A percentile compares a stretch with the other conserved stretches of the same genome.
These are phyloP conservation scores for Porites evermanni DNA, from an alignment of 92 coral and sea anemone genomes.

Conservation along the genomic window DNA sequence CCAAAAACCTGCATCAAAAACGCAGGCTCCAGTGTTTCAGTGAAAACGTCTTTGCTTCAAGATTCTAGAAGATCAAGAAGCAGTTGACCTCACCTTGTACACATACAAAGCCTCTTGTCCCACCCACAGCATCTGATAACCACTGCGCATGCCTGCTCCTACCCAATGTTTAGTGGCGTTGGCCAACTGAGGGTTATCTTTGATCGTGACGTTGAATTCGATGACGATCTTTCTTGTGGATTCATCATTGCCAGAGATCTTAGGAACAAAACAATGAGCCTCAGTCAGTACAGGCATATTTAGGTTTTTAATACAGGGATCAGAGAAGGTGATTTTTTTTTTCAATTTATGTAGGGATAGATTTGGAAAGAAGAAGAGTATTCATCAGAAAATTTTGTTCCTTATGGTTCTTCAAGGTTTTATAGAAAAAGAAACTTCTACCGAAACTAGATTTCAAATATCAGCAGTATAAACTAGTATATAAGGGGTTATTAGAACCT, in stretches of 20 bases:
- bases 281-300: background rate
- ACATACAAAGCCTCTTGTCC: slow-evolving; percentile 88
- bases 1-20: too few species aligned
- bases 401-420: too few species aligned
- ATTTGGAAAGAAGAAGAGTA: too few species aligned
- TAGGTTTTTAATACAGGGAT: background rate
- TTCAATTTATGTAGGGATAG: background rate
- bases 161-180: slow-evolving; percentile 92
- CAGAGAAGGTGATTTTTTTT: too few species aligned
- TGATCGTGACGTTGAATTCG: slow-evolving; percentile 75
- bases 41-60: background rate
- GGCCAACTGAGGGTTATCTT: slow-evolving; percentile 79
- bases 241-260: slow-evolving; percentile 68
- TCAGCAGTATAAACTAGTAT: too few species aligned
- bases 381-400: too few species aligned
- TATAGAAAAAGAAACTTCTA: too few species aligned
- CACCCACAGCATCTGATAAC: slow-evolving; percentile 92
- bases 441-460: too few species aligned
- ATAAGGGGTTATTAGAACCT: too few species aligned
- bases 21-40: too few species aligned
- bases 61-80: background rate
- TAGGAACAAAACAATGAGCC: background rate
- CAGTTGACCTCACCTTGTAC: slow-evolving; percentile 66
- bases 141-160: slow-evolving; percentile 97
- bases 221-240: slow-evolving; percentile 65